These are phyloP conservation scores for Umimayanthus kanabou DNA, from an alignment of 92 coral and sea anemone species.

Conservation along the genomic window DNA sequence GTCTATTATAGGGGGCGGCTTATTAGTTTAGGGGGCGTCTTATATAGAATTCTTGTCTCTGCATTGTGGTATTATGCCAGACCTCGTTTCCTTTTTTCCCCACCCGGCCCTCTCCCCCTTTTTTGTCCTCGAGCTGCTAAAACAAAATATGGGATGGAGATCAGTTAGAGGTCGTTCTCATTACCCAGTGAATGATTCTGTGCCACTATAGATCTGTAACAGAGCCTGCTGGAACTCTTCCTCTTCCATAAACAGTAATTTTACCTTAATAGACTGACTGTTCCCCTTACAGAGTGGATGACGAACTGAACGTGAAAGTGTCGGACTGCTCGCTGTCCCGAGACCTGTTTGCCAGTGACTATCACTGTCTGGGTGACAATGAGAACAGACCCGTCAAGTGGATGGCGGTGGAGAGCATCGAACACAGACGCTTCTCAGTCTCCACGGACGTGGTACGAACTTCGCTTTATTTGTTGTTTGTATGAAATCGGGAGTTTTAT, in stretches of 20 bases:
- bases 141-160: too few species aligned
- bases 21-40: too few species aligned
- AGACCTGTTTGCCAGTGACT: conserved; percentile 91
- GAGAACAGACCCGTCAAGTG: conserved; percentile 98
- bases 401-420: conserved; percentile 99
- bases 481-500: background rate
- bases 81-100: too few species aligned
- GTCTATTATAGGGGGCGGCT: too few species aligned
- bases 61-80: background rate
- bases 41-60: background rate
- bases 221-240: background rate
- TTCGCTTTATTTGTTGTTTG: background rate
- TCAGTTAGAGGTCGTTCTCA: too few species aligned
- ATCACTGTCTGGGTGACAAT: conserved; percentile 94
- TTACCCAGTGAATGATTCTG: background rate
- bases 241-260: background rate
- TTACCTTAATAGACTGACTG: background rate
- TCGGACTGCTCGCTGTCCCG: conserved; percentile 96
- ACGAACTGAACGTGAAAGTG: conserved; percentile 91
- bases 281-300: conserved; percentile 70
- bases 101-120: too few species aligned
- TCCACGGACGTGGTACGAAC: conserved; percentile 90
- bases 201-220: background rate
- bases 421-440: conserved; percentile 82
- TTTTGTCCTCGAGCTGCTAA: too few species aligned